Percentiles rank a stretch among this genome's conserved stretches.
Conservation (phyloP, 2,113 vertebrate genomes). For the Strix uralensis region DNA sequence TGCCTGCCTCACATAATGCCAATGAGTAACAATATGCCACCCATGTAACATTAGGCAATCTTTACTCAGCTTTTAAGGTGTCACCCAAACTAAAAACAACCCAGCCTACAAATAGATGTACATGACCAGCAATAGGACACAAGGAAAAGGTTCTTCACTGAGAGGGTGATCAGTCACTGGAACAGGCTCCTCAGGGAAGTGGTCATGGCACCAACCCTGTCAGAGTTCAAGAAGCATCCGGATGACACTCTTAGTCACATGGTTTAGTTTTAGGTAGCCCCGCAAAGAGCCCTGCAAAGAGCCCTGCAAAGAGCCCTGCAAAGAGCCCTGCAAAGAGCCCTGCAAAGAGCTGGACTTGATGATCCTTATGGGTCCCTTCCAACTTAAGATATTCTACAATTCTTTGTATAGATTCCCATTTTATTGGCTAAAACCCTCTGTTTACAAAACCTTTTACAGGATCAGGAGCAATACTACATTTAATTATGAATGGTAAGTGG, state of each 20-base stretch:
- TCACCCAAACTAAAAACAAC: neutral
- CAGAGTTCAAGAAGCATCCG: neutral
- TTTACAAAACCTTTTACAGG: neutral
- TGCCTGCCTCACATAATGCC: neutral
- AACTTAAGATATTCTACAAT: neutral
- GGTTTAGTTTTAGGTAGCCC: neutral
- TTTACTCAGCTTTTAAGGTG: neutral
- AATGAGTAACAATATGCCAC: neutral
- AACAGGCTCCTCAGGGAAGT: neutral
- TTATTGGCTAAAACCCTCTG: neutral
- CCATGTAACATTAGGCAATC: neutral
- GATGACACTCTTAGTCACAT: fast-evolving
- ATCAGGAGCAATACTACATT: neutral
- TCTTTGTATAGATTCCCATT: neutral
- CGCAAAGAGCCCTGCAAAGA: neutral
- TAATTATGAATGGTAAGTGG: neutral
- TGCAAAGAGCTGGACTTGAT: neutral
- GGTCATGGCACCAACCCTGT: neutral
- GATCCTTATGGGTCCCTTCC: neutral
- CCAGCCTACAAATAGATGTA: neutral
- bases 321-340: neutral
- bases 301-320: neutral
- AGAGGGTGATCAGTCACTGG: neutral
- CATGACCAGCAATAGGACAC: neutral
- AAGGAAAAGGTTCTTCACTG: neutral